Evolutionary conservation across 2,888 invertebrate genomes (phyloP), one percentile per base, ranked within the genome.

Genomic region (Drosophila acutilabella): DNA sequence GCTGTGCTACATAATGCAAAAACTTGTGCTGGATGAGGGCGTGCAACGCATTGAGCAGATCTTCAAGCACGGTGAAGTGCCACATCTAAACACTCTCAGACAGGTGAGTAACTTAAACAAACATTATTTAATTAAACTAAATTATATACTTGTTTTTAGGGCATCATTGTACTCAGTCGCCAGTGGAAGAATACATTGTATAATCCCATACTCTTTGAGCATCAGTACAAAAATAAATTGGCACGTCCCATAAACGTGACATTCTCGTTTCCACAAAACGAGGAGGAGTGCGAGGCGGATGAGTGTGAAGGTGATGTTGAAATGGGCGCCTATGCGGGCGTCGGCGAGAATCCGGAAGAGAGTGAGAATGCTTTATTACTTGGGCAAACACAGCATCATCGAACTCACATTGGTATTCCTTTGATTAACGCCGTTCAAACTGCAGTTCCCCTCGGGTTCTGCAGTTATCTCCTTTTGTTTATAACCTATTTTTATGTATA

Each of bases 171-270:
- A 26, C 93, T 99, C 59, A 98, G 98, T 88, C 95, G 98, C 0
- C 98, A 99, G 91, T 99, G 98, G 99, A 98, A 98, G 93, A 98
- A 98, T 92, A 96, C 97, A 3, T 93, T 99, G 18, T 98, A 98
- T 91, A 98, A 98, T 78, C 98, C 99, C 0, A 93, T 98, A 73
- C 93, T 98, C 42, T 94, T 98, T 59, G 97, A 97, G 87, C 97
- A 97, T 91, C 97, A 97, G 91, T 96, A 97, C 90, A 97, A 97
- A 93, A 95, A 95, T 66, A 96, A 97, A 64, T 94, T 96, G 71
- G 94, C 96, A 83, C 96, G 96, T 84, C 96, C 97, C 2, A 94
- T 97, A 73, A 98, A 97, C 90, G 97, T 98, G 1, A 96, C 97
- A 1, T 98, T 98, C 92, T 96, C 97, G 1, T 94, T 98, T 66